phyloP scores from a whole-genome alignment of 2,113 vertebrate genomes.

The Ancistrus triradiatus region DNA sequence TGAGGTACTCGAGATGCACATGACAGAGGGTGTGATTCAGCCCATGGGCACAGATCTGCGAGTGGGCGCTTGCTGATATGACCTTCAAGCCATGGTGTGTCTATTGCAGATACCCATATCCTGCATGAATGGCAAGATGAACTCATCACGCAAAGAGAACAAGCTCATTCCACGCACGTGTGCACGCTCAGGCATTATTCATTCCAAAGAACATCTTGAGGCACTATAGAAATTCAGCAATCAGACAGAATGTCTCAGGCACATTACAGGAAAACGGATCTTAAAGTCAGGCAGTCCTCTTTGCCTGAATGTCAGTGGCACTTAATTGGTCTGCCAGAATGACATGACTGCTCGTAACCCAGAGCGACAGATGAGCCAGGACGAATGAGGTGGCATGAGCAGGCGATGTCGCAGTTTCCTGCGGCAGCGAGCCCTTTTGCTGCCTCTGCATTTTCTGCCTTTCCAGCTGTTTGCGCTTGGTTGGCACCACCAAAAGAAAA shows the following conservation, averaged over 20 bases:
- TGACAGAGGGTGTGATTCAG: constrained; percentile 46
- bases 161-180: not conserved
- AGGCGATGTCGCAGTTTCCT: not conserved
- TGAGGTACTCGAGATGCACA: constrained; percentile 35
- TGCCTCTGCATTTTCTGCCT: constrained; percentile 12
- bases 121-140: constrained; percentile 19
- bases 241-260: constrained; percentile 49
- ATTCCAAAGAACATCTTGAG: constrained; percentile 12
- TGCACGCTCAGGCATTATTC: not conserved
- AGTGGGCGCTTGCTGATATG: constrained; percentile 35
- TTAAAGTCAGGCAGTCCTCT: constrained; percentile 65
- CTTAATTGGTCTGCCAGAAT: constrained; percentile 66
- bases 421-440: constrained; percentile 4
- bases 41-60: constrained; percentile 53
- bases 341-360: constrained; percentile 51
- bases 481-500: constrained; percentile 31
- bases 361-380: constrained; percentile 39
- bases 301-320: constrained; percentile 66
- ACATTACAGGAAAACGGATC: constrained; percentile 63
- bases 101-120: constrained; percentile 16
- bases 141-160: not conserved
- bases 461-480: not conserved
- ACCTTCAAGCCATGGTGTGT: constrained; percentile 62
- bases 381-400: constrained; percentile 17
- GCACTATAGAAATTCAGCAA: not conserved